Evolutionary conservation across 2,113 vertebrate genomes (phyloP).

Genomic region (Melanocharis versteri): DNA sequence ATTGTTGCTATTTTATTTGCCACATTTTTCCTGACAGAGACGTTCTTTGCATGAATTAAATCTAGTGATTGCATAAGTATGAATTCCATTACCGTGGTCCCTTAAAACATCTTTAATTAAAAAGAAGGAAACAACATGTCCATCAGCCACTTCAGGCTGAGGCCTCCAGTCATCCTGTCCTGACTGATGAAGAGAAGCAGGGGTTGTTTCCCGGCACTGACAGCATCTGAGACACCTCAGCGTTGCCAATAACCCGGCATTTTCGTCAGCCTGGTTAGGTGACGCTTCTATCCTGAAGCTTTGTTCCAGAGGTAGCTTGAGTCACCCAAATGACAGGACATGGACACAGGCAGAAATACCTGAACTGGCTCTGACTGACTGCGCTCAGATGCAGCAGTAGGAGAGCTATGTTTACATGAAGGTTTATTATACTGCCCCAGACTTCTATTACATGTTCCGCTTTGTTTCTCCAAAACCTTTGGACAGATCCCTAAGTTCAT

Average conservation of each 20-base stretch:
- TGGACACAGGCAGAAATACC: not conserved
- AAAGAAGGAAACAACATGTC: not conserved
- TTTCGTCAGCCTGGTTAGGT: not conserved
- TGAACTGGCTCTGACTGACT: not conserved
- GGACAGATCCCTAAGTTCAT: not conserved
- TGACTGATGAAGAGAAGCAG: not conserved
- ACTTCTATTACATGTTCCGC: not conserved
- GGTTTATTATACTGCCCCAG: not conserved
- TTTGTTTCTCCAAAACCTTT: not conserved
- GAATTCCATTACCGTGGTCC: not conserved
- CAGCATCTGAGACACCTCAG: not conserved
- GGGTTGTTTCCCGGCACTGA: not conserved
- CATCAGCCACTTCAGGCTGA: not conserved
- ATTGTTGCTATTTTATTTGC: not conserved
- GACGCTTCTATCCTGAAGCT: not conserved
- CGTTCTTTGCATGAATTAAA: not conserved
- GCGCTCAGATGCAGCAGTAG: fast-evolving
- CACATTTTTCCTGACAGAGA: not conserved
- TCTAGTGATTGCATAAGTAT: not conserved
- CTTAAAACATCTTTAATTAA: not conserved
- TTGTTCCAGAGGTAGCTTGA: not conserved
- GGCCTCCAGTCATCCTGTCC: not conserved
- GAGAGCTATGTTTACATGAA: not conserved
- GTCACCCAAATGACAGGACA: not conserved
- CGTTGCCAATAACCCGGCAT: fast-evolving